Evolutionary conservation across 1,140 invertebrate genomes (phyloP).

Genomic region (Nebria ingens): DNA sequence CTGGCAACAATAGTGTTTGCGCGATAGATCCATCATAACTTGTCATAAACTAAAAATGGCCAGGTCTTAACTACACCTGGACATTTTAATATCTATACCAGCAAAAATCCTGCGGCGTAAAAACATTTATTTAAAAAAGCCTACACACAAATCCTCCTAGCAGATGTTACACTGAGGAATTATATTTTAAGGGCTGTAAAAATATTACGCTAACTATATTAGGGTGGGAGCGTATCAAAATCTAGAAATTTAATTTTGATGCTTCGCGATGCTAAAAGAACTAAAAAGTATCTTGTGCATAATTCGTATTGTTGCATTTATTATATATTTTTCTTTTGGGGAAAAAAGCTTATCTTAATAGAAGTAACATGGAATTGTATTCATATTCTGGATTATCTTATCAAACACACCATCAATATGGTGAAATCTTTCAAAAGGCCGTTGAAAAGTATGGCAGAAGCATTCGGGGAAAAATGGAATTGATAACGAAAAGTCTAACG

Average conservation of each 20-base stretch:
- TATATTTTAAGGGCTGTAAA: constrained; percentile 13
- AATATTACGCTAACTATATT: constrained; percentile 17
- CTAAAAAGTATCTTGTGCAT: too few relatives aligned
- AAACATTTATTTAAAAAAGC: constrained; percentile 25
- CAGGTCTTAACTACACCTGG: constrained; percentile 21
- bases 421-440: not conserved
- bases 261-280: too few relatives aligned
- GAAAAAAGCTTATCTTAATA: too few relatives aligned
- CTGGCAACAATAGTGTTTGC: not conserved
- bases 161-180: constrained; percentile 22
- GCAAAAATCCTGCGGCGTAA: constrained; percentile 25
- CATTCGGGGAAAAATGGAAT: constrained; percentile 4
- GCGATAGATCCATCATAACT: constrained; percentile 1
- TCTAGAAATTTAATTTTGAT: not conserved
- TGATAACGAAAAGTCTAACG: not conserved
- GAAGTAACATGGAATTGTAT: too few relatives aligned
- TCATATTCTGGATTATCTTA: not conserved
- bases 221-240: constrained; percentile 14
- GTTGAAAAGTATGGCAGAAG: too few relatives aligned
- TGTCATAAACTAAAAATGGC: not conserved
- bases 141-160: constrained; percentile 22
- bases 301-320: too few relatives aligned
- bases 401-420: not conserved
- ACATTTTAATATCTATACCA: constrained; percentile 21
- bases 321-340: too few relatives aligned